Evolutionary conservation across 1,140 invertebrate species (phyloP).

Genomic region (Drosophila watanabei): DNA sequence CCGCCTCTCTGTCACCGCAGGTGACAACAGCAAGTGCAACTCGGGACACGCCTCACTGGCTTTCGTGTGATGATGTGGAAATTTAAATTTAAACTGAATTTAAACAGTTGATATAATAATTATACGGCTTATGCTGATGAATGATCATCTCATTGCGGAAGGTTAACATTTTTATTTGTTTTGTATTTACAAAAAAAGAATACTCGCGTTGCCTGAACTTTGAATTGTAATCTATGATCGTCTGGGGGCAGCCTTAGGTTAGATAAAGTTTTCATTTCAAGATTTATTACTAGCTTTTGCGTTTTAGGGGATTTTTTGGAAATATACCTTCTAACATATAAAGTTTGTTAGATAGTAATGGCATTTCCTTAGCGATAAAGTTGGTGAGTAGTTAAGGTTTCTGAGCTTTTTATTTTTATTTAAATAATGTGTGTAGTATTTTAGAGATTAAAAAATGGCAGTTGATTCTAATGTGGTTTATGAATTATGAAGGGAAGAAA

Average conservation of each 20-base stretch:
- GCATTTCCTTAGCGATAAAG: slow-evolving; percentile 24
- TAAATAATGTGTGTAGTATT: background rate
- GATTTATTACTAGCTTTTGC: background rate
- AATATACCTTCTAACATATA: background rate
- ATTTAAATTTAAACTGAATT: slow-evolving; percentile 52
- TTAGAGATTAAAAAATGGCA: background rate
- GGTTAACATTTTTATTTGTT: slow-evolving; percentile 10
- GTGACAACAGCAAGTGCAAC: slow-evolving; percentile 44
- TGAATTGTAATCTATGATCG: slow-evolving; percentile 1
- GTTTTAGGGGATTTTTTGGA: background rate
- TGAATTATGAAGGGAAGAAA: background rate
- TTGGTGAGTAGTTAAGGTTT: background rate
- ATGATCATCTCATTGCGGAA: slow-evolving; percentile 16
- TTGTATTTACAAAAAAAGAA: no score
- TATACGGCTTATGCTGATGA: slow-evolving; percentile 23
- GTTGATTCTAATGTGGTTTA: rapidly evolving
- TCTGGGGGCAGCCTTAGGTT: slow-evolving; percentile 6
- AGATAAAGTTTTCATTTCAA: slow-evolving; percentile 25
- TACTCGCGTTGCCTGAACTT: slow-evolving; percentile 8
- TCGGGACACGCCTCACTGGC: slow-evolving; percentile 39
- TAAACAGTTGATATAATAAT: slow-evolving; percentile 51
- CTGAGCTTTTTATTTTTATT: background rate
- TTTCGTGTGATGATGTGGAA: slow-evolving; percentile 6
- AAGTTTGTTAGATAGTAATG: slow-evolving; percentile 17
- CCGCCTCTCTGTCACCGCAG: slow-evolving; percentile 25